Percentiles rank a stretch among this genome's conserved stretches.
phyloP scores from a whole-genome alignment of 2,888 invertebrate species.

The Acronicta aceris region DNA sequence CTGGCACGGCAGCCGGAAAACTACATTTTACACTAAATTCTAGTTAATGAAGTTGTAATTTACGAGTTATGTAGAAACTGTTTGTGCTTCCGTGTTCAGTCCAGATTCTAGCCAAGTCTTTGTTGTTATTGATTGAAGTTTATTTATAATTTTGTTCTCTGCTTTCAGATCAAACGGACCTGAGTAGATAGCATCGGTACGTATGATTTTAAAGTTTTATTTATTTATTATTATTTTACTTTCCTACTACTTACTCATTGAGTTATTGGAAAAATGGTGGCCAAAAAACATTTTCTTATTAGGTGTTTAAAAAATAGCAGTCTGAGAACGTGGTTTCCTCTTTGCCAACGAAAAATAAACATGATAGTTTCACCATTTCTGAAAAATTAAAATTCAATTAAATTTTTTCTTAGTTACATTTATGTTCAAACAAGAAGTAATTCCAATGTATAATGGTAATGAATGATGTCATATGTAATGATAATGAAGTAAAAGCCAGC shows the following conservation, averaged over 20 bases:
- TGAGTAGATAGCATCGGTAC: conserved; percentile 42
- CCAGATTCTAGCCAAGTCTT: conserved; percentile 9
- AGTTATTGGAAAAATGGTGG: background rate
- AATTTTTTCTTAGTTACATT: conserved; percentile 1
- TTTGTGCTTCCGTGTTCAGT: conserved; percentile 2
- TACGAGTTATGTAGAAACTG: conserved; percentile 18
- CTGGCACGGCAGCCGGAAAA: conserved; percentile 45
- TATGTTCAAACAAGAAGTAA: background rate
- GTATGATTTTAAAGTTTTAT: conserved; percentile 30
- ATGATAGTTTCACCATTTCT: too few species aligned
- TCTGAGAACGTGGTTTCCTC: background rate
- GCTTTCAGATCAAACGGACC: conserved; percentile 51
- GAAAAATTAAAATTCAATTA: too few species aligned
- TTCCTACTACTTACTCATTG: too few species aligned
- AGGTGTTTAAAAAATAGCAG: too few species aligned
- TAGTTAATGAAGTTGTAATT: conserved; percentile 45
- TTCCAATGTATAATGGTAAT: conserved; percentile 14
- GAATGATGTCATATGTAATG: too few species aligned
- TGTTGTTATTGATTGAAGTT: conserved; percentile 28
- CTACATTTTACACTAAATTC: conserved; percentile 45
- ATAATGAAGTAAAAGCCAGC: conserved; percentile 6
- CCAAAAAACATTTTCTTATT: too few species aligned
- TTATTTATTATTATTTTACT: too few species aligned
- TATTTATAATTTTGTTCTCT: conserved; percentile 48
- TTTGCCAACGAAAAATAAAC: too few species aligned